Base-by-base conservation (phyloP, 2,797 vertebrate species). In the Caiman crocodilus region DNA sequence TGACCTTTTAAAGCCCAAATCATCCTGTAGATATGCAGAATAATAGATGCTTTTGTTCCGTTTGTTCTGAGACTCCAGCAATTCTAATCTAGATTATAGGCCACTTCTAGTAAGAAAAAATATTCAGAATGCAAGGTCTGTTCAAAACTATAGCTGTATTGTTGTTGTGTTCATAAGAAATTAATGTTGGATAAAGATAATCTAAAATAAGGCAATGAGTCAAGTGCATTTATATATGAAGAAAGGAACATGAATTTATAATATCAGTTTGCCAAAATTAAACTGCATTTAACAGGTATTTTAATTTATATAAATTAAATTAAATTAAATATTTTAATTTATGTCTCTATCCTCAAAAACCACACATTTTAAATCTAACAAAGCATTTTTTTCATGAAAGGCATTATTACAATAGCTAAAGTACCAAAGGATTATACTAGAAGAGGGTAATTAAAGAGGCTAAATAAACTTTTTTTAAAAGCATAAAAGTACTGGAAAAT, bases 251-350 rank as follows among this genome's bases (percentile, higher is more conserved):
- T 90, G 96, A 89, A 57, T 61, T 85, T 69, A 57, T 95, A 95
- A 94, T 95, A 76, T 77, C 84, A 94, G 64, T 75, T 88, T 88
- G 78, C 92, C 18, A 4, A 91, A 96, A 94, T 95, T 94, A 95
- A 77, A 2, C 0, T 32, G 73, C 85, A 92, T 84, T 95, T 93
- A 82, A 90, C 77, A 79, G 78, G 61, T 64, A 50, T 76, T 1
- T 18, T 79, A 71, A 21, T 74, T 92, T 42, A 42, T 88, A 75
- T n/a, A n/a, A n/a, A n/a, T n/a, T n/a, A n/a, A n/a, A n/a, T n/a
- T n/a, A n/a, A n/a, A n/a, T n/a, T n/a, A n/a, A n/a, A n/a, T 64
- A 50, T 76, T 1, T 18, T 79, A 71, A 21, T 74, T 92, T 42
- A 42, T 88, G 73, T 83, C 77, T 81, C n/a, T 71, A 18, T 58